Evolutionary conservation across 2,888 invertebrate species (phyloP).

Genomic region (Lomographa bimaculata): DNA sequence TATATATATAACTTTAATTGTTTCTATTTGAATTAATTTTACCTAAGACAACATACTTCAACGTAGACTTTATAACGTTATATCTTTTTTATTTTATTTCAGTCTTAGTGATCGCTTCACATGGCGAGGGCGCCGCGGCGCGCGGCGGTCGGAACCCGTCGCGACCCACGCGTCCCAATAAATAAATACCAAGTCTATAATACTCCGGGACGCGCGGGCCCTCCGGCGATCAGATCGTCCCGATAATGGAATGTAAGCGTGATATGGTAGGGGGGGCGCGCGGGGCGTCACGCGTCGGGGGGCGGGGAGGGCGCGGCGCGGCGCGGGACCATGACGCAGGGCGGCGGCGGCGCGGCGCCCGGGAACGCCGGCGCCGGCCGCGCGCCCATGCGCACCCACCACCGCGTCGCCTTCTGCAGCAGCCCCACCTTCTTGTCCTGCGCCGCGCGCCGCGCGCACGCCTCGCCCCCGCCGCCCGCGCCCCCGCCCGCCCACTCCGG

Average conservation of each 20-base stretch:
- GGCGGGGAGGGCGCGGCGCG: slow-evolving; percentile 51
- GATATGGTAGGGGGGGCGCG: slow-evolving; percentile 59
- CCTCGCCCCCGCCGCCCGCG: slow-evolving; percentile 39
- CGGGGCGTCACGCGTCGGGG: slow-evolving; percentile 54
- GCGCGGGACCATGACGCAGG: slow-evolving; percentile 48
- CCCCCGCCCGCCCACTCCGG: slow-evolving; percentile 80
- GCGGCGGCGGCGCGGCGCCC: slow-evolving; percentile 34
- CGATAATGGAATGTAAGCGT: slow-evolving; percentile 82
- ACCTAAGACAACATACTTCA: slow-evolving; percentile 79
- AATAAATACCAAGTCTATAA: slow-evolving; percentile 81
- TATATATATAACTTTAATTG: slow-evolving; percentile 79
- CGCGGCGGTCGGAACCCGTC: slow-evolving; percentile 41
- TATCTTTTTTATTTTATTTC: slow-evolving; percentile 79
- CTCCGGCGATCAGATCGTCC: slow-evolving; percentile 67
- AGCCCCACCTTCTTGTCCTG: slow-evolving; percentile 75
- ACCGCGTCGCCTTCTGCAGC: slow-evolving; percentile 80
- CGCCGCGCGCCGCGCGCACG: slow-evolving; percentile 35
- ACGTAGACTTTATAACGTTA: slow-evolving; percentile 78
- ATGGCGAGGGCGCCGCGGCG: slow-evolving; percentile 70
- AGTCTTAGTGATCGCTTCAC: slow-evolving; percentile 82
- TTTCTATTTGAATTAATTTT: slow-evolving; percentile 81
- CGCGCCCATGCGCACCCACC: slow-evolving; percentile 80
- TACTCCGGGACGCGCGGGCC: slow-evolving; percentile 68
- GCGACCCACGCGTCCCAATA: slow-evolving; percentile 59
- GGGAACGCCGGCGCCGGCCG: slow-evolving; percentile 41